These are phyloP conservation scores for Pomacea maculata DNA, from an alignment of 1,140 invertebrate species.

Conservation along the genomic window DNA sequence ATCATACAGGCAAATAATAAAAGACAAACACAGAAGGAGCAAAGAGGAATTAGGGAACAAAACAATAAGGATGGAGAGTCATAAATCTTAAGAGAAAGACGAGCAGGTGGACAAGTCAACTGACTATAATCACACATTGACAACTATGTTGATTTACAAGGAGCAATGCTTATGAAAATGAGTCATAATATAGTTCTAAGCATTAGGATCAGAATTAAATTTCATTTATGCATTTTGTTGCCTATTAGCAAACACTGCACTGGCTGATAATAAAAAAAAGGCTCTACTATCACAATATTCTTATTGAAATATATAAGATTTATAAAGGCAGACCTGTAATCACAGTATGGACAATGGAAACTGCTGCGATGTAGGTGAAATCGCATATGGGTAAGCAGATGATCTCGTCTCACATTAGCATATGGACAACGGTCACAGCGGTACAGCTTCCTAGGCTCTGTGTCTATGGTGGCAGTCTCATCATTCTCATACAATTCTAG, in stretches of 20 bases:
- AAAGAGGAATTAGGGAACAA: too few species aligned
- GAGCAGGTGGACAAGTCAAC: too few species aligned
- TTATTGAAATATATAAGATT: not conserved
- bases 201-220: too few species aligned
- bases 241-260: not conserved
- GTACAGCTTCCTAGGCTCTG: conserved; percentile 65
- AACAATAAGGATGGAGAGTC: too few species aligned
- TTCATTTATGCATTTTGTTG: too few species aligned
- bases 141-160: too few species aligned
- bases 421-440: conserved; percentile 83
- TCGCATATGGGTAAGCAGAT: conserved; percentile 78
- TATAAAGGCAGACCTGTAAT: conserved; percentile 69
- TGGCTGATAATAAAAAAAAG: not conserved
- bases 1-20: too few species aligned
- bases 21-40: too few species aligned
- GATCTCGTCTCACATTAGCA: conserved; percentile 76
- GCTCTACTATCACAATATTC: not conserved
- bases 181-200: too few species aligned
- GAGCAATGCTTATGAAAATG: too few species aligned
- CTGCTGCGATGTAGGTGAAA: conserved; percentile 75
- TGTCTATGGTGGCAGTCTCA: conserved; percentile 34
- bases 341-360: conserved; percentile 82
- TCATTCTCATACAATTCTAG: conserved; percentile 60
- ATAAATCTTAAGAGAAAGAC: too few species aligned
- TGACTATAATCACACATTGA: too few species aligned